Evolutionary conservation across 1,140 invertebrate species (phyloP), one percentile per base, ranked within the genome.

Genomic region (Acromyrmex charruanus): DNA sequence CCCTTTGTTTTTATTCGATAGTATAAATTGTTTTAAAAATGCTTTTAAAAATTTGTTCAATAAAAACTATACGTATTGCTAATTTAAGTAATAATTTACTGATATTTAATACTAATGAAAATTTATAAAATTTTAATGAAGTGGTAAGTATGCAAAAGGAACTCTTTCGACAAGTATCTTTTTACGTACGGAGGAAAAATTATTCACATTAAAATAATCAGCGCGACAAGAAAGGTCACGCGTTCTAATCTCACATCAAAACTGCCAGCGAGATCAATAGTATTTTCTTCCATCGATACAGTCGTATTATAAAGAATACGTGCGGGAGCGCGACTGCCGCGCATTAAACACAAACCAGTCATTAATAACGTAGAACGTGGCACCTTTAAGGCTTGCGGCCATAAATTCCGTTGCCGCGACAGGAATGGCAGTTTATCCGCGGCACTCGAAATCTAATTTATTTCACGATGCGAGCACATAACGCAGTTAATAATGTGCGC

Each of bases 391-490:
- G 74, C 58, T 77, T 72, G 79, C 88, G 69, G 53, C 85, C 65
- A 89, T 89, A 89, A 89, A 90, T 90, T 89, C 87, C 63, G 69
- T 68, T 6, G 53, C 55, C 63, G 59, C 61, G 49, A 85, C 79
- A 68, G 79, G 39, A 71, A 58, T 44, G 59, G 63, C 71, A 84
- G 87, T 80, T 88, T 91, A 89, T 91, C 80, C 88, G 59, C 51
- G 72, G 25, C 77, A 79, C 81, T 91, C 85, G 79, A 91, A 90
- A 90, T 90, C 85, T 88, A 90, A 90, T 91, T 91, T 91, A 91
- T 91, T 91, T 90, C 69, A 81, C n/a, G 69, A 82, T n/a, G 21
- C 28, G 25, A 74, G 77, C 61, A 35, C 12, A 44, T 58, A 75
- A 77, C 25, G 71, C 82, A 53, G 44, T 75, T 65, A 81, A 79